A percentile compares a stretch with the other conserved stretches of the same genome.
Conservation (phyloP, 1,140 invertebrate genomes). For the Drosophila serrata region DNA sequence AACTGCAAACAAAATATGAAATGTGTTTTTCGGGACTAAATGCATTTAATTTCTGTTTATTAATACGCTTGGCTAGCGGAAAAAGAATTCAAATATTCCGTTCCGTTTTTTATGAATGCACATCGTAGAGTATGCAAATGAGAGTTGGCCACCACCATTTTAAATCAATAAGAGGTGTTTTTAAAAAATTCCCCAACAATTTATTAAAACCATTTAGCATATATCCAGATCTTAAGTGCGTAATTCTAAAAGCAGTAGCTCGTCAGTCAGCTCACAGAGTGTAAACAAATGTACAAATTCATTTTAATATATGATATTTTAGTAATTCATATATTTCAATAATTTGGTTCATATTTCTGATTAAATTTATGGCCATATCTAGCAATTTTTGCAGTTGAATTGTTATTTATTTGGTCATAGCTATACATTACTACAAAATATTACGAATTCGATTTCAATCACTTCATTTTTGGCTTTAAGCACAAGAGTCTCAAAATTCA, state of each 20-base stretch:
- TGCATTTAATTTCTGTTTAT: conserved; percentile 50
- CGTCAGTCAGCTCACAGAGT: too few species aligned
- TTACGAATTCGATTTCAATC: neutral
- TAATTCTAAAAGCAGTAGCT: neutral
- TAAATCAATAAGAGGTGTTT: conserved; percentile 3
- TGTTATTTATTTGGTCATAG: too few species aligned
- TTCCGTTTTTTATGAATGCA: conserved; percentile 11
- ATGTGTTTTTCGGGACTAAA: conserved; percentile 19
- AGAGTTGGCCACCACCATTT: neutral
- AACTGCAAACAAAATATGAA: conserved; percentile 38
- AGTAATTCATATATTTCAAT: too few species aligned
- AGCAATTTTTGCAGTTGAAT: too few species aligned
- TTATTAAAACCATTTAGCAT: neutral
- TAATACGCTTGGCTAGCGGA: conserved; percentile 45
- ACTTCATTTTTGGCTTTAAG: neutral
- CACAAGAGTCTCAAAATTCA: neutral
- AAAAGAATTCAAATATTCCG: conserved; percentile 32
- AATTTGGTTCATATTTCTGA: too few species aligned
- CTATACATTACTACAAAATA: too few species aligned
- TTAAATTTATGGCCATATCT: too few species aligned
- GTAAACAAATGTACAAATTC: too few species aligned
- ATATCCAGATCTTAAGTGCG: neutral
- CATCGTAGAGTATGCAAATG: conserved; percentile 17
- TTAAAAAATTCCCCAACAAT: neutral
- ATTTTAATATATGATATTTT: too few species aligned